phyloP scores from a whole-genome alignment of 2,113 vertebrate species.

The Leuciscus idus region DNA sequence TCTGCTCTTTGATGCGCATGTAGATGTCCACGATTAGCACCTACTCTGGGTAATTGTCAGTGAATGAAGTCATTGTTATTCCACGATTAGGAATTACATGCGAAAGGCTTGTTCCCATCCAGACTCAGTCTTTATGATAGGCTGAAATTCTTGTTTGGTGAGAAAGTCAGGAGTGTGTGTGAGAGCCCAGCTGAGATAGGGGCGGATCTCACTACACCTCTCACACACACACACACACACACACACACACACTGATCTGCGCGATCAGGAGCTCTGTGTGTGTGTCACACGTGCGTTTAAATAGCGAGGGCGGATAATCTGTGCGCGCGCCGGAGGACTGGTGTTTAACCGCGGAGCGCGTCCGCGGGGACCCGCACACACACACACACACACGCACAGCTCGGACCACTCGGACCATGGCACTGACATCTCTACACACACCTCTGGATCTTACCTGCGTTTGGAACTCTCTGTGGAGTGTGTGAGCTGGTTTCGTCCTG shows the following conservation, averaged over 20 bases:
- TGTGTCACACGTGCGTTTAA: constrained; percentile 51
- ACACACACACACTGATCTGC: constrained; percentile 36
- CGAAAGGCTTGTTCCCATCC: background rate
- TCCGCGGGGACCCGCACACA: no score
- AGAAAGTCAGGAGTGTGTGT: constrained; percentile 5
- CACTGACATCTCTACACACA: background rate
- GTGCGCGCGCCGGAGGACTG: no score
- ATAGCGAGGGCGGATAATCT: constrained; percentile 54
- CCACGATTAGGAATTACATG: background rate
- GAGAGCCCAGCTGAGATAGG: background rate
- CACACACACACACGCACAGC: no score
- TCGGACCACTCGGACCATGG: constrained; percentile 18
- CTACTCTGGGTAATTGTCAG: background rate
- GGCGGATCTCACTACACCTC: constrained; percentile 5
- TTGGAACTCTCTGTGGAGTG: background rate
- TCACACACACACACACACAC: no score
- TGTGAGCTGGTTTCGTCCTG: constrained; percentile 1
- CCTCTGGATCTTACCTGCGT: background rate
- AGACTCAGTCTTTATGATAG: no score
- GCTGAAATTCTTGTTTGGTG: constrained; percentile 9
- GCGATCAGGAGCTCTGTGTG: constrained; percentile 51
- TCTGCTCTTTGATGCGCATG: constrained; percentile 5
- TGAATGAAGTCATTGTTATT: constrained; percentile 27
- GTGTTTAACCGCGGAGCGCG: no score
- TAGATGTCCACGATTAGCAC: background rate